These are phyloP conservation scores for Bombus sibiricus DNA, from an alignment of 1,140 invertebrate genomes.

Conservation along the genomic window DNA sequence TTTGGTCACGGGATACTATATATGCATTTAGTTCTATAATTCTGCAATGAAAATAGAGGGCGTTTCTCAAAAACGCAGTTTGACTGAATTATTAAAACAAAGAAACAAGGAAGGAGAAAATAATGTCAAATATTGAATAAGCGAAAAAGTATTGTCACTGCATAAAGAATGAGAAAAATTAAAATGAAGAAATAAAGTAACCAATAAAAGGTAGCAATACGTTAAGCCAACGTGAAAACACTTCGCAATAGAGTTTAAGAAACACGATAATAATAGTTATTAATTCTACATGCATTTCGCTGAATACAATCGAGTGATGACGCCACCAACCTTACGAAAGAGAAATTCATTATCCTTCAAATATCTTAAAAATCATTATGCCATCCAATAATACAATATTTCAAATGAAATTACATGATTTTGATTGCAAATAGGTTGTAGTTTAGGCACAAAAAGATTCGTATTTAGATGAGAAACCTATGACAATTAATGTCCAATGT, in stretches of 20 bases:
- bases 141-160: background rate
- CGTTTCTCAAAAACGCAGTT: slow-evolving; percentile 19
- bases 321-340: slow-evolving; percentile 16
- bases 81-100: slow-evolving; percentile 48
- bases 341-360: slow-evolving; percentile 45
- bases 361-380: slow-evolving; percentile 56
- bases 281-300: slow-evolving; percentile 59
- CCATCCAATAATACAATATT: slow-evolving; percentile 59
- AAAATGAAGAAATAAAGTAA: slow-evolving; percentile 43
- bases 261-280: slow-evolving; percentile 58
- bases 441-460: slow-evolving; percentile 52
- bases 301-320: slow-evolving; percentile 47
- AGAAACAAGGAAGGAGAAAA: background rate
- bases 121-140: slow-evolving; percentile 13
- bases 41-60: slow-evolving; percentile 31
- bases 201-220: slow-evolving; percentile 57
- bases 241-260: slow-evolving; percentile 58
- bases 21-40: slow-evolving; percentile 49
- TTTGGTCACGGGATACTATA: slow-evolving; percentile 25
- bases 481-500: slow-evolving; percentile 48
- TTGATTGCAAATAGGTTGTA: slow-evolving; percentile 54
- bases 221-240: slow-evolving; percentile 55
- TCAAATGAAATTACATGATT: slow-evolving; percentile 51
- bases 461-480: slow-evolving; percentile 53
- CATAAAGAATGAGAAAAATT: slow-evolving; percentile 19